Evolutionary conservation across 2,888 invertebrate species (phyloP), one percentile per base, ranked within the genome.

Genomic region (Dorcus hopei): DNA sequence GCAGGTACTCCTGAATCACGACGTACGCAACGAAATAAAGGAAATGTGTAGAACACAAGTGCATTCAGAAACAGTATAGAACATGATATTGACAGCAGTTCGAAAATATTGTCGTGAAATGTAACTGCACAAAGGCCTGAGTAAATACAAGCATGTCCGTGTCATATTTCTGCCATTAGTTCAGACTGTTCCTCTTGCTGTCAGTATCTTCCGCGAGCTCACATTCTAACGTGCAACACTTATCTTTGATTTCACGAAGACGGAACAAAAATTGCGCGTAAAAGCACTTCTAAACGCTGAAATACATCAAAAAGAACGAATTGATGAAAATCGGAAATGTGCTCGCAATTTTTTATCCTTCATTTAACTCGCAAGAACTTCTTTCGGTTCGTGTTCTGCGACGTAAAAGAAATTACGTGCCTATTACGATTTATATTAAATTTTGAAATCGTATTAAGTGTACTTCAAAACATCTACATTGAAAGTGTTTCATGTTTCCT

Each of bases 71-170:
- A 54, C 48, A 57, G 66, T 63, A 33, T 33, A 33, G 26, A 66
- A 66, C 61, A 61, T 65, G 66, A 67, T 67, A 67, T 67, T 63
- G 67, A 67, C 64, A 66, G 61, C 57, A 58, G 52, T 56, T 62
- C 59, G 55, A 54, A 57, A 54, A 67, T 62, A 63, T 62, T 58
- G 65, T 61, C 62, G 54, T 54, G 58, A 64, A 65, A 62, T 61
- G 64, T 59, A 64, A 59, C 65, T 57, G 59, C 61, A 55, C 57
- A 9, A 55, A 58, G 45, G 19, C 9, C 60, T 61, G 57, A 60
- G 63, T 59, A 63, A 65, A 65, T 63, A 63, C 57, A 61, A 58
- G 52, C 59, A 54, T 64, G 62, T 62, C 57, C 62, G 63, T 65
- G 65, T 59, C 52, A 14, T 19, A 52, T 42, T 52, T 52, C 52